phyloP scores from a whole-genome alignment of 2,888 invertebrate genomes.

The Imbricaverruca yamaguchii region DNA sequence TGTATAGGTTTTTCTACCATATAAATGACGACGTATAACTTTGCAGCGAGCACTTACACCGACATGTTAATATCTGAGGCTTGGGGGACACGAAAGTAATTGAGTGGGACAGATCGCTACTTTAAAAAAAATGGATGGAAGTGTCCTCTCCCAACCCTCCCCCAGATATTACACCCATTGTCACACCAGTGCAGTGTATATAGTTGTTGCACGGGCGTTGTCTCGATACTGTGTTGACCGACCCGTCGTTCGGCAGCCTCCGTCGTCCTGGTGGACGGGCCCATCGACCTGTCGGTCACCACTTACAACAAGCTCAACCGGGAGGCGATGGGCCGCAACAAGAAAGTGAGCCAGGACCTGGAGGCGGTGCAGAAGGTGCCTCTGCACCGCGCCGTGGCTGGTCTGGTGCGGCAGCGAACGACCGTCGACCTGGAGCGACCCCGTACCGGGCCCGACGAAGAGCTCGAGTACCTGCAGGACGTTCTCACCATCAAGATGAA shows the following conservation, averaged over 20 bases:
- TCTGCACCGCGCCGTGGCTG: constrained; percentile 29
- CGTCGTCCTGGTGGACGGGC: constrained; percentile 34
- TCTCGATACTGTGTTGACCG: too few species aligned
- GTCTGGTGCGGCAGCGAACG: neutral
- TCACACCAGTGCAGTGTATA: too few species aligned
- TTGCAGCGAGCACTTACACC: too few species aligned
- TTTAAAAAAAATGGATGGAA: too few species aligned
- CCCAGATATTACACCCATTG: too few species aligned
- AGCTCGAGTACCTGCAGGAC: constrained; percentile 80
- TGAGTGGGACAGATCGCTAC: too few species aligned
- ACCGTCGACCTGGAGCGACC: neutral
- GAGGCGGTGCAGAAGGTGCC: constrained; percentile 81
- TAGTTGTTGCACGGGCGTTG: too few species aligned
- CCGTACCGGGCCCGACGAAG: constrained; percentile 41
- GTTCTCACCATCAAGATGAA: constrained; percentile 77
- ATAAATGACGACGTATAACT: too few species aligned
- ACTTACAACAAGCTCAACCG: constrained; percentile 65
- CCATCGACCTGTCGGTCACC: constrained; percentile 40
- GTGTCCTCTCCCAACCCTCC: too few species aligned
- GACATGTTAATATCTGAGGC: too few species aligned
- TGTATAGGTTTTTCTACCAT: too few species aligned
- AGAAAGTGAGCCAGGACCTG: constrained; percentile 89
- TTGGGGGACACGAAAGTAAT: too few species aligned
- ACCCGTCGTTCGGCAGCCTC: constrained; percentile 25
- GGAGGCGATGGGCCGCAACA: constrained; percentile 92